A percentile compares a stretch with the other conserved stretches of the same genome.
Evolutionary conservation across 2,888 invertebrate species (phyloP).

Genomic region (Drosophila rubida): DNA sequence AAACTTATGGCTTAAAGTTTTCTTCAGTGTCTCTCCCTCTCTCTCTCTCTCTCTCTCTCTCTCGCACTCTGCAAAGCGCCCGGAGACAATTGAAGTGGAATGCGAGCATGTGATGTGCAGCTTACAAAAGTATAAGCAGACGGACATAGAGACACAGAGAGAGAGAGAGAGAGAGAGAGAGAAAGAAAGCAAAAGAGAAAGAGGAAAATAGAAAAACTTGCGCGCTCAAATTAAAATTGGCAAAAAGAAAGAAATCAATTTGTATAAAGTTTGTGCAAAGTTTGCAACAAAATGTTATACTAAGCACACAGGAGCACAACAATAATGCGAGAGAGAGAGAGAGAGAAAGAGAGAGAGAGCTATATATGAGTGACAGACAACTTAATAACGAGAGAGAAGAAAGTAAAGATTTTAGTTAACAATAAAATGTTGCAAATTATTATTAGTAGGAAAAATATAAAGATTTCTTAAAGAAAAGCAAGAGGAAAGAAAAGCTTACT

Average conservation of each 20-base stretch:
- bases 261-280: conserved; percentile 25
- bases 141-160: neutral
- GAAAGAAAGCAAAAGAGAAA: neutral
- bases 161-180: neutral
- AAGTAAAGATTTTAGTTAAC: too few relatives aligned
- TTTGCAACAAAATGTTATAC: conserved; percentile 16
- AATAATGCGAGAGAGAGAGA: neutral
- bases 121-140: conserved; percentile 2
- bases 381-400: too few relatives aligned
- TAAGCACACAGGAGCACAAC: conserved; percentile 2
- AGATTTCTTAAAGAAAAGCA: neutral
- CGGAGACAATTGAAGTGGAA: conserved; percentile 36
- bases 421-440: too few relatives aligned
- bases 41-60: neutral
- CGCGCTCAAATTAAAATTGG: conserved; percentile 11
- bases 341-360: neutral
- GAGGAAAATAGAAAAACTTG: conserved; percentile 21
- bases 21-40: conserved; percentile 3
- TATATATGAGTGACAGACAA: too few relatives aligned
- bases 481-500: neutral
- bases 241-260: conserved; percentile 24
- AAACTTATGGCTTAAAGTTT: conserved; percentile 57
- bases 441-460: too few relatives aligned
- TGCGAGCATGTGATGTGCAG: conserved; percentile 15
- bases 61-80: neutral